phyloP scores from a whole-genome alignment of 2,113 vertebrate species.

The Vidua chalybeata region DNA sequence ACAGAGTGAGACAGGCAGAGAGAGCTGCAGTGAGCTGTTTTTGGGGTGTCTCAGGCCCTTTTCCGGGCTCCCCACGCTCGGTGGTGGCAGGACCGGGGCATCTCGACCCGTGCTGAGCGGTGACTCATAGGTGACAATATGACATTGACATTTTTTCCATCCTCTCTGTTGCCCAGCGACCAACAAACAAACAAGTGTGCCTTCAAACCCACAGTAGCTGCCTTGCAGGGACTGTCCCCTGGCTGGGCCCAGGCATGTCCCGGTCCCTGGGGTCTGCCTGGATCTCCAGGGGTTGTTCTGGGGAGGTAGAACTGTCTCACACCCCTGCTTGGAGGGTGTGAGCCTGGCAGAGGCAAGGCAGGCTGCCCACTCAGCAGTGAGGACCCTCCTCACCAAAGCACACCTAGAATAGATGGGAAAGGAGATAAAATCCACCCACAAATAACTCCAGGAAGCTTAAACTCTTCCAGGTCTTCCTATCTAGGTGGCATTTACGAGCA shows the following conservation, averaged over 20 bases:
- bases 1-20: not conserved
- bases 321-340: fast-evolving
- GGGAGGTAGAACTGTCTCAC: not conserved
- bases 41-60: not conserved
- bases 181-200: constrained; percentile 34
- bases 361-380: not conserved
- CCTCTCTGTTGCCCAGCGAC: constrained; percentile 20
- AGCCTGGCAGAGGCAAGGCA: not conserved
- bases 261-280: not conserved
- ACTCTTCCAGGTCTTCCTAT: not conserved
- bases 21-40: not conserved
- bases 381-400: not conserved
- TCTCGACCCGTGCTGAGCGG: not conserved
- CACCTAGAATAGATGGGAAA: not conserved
- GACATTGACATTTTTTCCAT: constrained; percentile 46
- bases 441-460: not conserved
- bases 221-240: not conserved
- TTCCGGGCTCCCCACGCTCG: fast-evolving
- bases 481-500: not conserved
- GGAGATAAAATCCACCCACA: not conserved
- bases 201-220: not conserved
- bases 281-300: not conserved
- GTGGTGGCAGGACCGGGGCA: not conserved
- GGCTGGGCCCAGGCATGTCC: not conserved
- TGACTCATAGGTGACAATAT: constrained; percentile 58